Conservation (phyloP, 2,113 vertebrate species). For the Apodemus speciosus region DNA sequence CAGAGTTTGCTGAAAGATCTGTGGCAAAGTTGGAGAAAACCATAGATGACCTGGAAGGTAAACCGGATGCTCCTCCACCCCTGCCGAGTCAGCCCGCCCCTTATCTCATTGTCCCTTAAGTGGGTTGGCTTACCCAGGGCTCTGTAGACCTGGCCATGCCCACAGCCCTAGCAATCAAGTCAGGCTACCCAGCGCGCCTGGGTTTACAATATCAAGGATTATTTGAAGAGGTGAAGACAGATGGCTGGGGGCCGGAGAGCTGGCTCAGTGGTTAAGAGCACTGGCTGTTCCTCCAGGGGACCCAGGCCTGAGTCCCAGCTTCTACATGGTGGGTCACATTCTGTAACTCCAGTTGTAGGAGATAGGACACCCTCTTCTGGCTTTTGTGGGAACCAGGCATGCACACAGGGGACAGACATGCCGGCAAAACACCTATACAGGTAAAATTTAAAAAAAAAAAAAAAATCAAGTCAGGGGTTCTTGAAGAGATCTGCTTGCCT, state of each 20-base stretch:
- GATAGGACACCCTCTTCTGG: neutral
- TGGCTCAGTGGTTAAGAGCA: neutral
- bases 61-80: neutral
- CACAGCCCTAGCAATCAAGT: neutral
- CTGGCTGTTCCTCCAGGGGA: neutral
- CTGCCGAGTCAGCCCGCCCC: neutral
- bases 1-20: conserved; percentile 97
- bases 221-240: neutral
- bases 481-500: neutral
- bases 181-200: neutral
- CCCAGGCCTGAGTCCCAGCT: neutral
- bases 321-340: too few relatives aligned
- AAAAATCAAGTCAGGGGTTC: neutral
- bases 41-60: conserved; percentile 99
- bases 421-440: neutral
- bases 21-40: conserved; percentile 99
- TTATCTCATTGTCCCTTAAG: neutral
- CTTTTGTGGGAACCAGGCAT: neutral
- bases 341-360: neutral
- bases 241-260: neutral
- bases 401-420: neutral
- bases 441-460: too few relatives aligned
- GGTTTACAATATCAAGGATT: neutral
- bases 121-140: neutral
- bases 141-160: neutral